Evolutionary conservation across 2,888 invertebrate species (phyloP).

Genomic region (Lepidocyrtoides sp.): DNA sequence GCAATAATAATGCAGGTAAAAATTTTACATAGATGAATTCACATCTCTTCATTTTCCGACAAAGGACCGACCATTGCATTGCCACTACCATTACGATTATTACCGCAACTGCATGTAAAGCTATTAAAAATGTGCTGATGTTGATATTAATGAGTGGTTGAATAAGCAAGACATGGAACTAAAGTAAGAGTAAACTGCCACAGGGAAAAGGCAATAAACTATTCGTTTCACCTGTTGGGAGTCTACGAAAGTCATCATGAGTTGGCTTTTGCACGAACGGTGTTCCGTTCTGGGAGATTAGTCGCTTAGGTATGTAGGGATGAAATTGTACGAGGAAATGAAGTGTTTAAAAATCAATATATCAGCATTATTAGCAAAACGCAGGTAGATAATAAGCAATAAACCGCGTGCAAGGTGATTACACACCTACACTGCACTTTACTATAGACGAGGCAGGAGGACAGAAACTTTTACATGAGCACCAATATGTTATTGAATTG

Average conservation of each 20-base stretch:
- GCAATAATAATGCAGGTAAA: background rate
- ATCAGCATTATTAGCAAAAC: background rate
- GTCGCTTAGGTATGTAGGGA: no score
- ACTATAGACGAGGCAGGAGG: background rate
- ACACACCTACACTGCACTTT: constrained; percentile 9
- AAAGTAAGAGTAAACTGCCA: constrained; percentile 32
- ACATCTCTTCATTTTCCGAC: background rate
- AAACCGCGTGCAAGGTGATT: background rate
- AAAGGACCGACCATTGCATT: background rate
- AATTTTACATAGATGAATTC: background rate
- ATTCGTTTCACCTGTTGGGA: background rate
- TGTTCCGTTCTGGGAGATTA: constrained; percentile 20
- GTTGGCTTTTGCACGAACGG: background rate
- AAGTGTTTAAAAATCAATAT: background rate
- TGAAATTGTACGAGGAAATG: constrained; percentile 22
- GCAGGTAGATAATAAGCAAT: no score
- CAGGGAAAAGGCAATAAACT: background rate
- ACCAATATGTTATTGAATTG: no score
- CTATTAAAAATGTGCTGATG: background rate
- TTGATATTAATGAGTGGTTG: background rate
- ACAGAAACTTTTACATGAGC: background rate
- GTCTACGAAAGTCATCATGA: background rate
- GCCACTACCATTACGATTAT: background rate
- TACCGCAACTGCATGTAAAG: background rate
- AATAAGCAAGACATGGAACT: background rate